phyloP scores from a whole-genome alignment of 2,888 invertebrate genomes.

The Resseliella maxima region DNA sequence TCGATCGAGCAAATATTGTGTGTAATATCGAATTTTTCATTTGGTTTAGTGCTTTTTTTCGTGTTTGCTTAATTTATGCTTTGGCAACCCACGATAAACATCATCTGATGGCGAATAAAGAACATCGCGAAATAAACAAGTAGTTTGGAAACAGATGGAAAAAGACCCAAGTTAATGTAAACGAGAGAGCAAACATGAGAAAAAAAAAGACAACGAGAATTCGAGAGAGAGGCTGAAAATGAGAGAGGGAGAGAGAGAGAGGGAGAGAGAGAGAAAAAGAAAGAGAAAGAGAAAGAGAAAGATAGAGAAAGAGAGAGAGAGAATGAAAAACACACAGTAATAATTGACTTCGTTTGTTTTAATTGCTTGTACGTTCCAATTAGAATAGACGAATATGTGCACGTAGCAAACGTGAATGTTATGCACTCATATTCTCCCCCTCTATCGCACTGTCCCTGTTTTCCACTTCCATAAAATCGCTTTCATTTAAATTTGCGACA shows the following conservation, averaged over 20 bases:
- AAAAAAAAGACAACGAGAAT: background rate
- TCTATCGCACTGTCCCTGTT: background rate
- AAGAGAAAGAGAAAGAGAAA: background rate
- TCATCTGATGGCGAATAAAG: slow-evolving; percentile 33
- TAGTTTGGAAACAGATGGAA: background rate
- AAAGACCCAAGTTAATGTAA: no score
- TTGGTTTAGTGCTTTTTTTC: slow-evolving; percentile 40
- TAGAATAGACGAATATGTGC: slow-evolving; percentile 40
- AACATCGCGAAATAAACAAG: slow-evolving; percentile 53
- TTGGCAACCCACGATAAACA: slow-evolving; percentile 25
- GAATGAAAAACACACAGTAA: background rate
- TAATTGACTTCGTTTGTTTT: slow-evolving; percentile 53
- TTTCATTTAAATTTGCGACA: background rate
- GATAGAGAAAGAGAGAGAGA: background rate
- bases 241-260: background rate
- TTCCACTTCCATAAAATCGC: background rate
- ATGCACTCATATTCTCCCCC: background rate
- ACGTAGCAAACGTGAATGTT: background rate
- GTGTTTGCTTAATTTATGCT: slow-evolving; percentile 45
- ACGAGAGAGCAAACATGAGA: no score
- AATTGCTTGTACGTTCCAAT: slow-evolving; percentile 53
- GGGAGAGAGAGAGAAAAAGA: background rate
- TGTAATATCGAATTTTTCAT: slow-evolving; percentile 36
- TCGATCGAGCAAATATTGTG: slow-evolving; percentile 30
- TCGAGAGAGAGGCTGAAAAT: background rate